Base-by-base conservation (phyloP, 64 coral and sea anemone species). In the Orbicella faveolata region DNA sequence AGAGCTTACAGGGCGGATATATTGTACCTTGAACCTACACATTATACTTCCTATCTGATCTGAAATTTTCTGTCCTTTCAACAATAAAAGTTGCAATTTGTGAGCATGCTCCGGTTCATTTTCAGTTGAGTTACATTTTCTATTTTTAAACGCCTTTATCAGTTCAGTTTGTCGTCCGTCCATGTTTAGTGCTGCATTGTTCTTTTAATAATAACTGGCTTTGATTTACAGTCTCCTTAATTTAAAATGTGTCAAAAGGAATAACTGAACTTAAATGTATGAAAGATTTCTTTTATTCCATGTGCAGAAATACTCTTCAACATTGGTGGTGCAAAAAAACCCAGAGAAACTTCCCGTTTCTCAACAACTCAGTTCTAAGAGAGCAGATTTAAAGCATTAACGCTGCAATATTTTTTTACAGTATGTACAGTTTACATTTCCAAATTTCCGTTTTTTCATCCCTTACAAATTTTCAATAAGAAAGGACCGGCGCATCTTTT, bases 381-480 rank as follows among this genome's bases (percentile, higher is more conserved):
- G 4, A 6, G 36, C 1, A 41, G 75, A 23, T 77, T 77, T 77
- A 77, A 77, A 51, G 37, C 41, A 20, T 79, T 79, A 18, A 62
- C 17, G 19, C 16, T 62, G 52, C 1, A 51, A 77, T 35, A 25
- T 48, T 36, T 35, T 30, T 81, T 63, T 9, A 21, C 19, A 68
- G 6, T 67, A 52, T 85, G 23, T 85, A 37, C 12, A 72, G 19
- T 85, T 89, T 83, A 77, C 78, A 85, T 55, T 75, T 78, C 77
- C 52, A 39, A 75, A 84, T 76, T 84, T 84, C 79, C 92, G 79
- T 51, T 89, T 83, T 41, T 83, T 51, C 54, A 62, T 75, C 87
- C 83, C 35, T 77, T n/a, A 84, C 73, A 78, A 63, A 89, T 89
- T 77, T 75, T 78, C 81, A 81, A 89, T 89, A 88, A 89, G 89